These are phyloP conservation scores for Cyprinella venusta DNA, from an alignment of 2,797 vertebrate species.

Conservation along the genomic window DNA sequence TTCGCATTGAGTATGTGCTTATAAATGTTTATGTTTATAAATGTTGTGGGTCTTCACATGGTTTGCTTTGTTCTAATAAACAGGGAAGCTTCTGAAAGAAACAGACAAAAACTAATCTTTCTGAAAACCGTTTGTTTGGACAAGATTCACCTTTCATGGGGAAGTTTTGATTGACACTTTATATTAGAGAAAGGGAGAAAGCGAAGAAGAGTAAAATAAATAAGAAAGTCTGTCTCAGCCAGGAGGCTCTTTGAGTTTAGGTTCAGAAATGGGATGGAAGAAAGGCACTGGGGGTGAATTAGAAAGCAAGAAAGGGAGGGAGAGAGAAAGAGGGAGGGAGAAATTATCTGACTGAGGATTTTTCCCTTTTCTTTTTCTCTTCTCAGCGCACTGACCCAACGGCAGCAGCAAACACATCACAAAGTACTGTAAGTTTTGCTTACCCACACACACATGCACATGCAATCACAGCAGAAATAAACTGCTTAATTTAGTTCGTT, in stretches of 20 bases:
- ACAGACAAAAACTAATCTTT: not conserved
- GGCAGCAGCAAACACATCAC: constrained; percentile 36
- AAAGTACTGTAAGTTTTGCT: constrained; percentile 37
- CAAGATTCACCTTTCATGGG: not conserved
- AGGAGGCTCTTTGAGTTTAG: not conserved
- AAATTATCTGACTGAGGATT: constrained; percentile 28
- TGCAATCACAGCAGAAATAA: not conserved
- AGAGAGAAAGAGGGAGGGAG: constrained; percentile 32
- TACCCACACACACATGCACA: not conserved
- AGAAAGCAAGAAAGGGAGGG: constrained; percentile 17
- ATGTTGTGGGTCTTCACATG: not conserved
- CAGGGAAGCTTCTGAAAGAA: not conserved
- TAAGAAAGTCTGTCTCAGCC: not conserved
- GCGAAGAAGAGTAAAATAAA: not conserved
- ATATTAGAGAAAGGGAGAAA: not conserved
- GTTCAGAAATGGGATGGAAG: constrained; percentile 11
- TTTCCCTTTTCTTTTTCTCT: constrained; percentile 19
- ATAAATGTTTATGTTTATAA: not conserved
- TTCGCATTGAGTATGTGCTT: too few relatives aligned
- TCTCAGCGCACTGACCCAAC: constrained; percentile 33
- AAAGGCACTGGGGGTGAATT: not conserved
- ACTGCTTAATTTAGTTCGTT: not conserved
- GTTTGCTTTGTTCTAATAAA: not conserved
- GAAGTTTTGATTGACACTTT: too few relatives aligned
- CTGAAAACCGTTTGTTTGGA: not conserved